These are phyloP conservation scores for Balearica regulorum DNA, from an alignment of 2,797 vertebrate genomes.

Conservation along the genomic window DNA sequence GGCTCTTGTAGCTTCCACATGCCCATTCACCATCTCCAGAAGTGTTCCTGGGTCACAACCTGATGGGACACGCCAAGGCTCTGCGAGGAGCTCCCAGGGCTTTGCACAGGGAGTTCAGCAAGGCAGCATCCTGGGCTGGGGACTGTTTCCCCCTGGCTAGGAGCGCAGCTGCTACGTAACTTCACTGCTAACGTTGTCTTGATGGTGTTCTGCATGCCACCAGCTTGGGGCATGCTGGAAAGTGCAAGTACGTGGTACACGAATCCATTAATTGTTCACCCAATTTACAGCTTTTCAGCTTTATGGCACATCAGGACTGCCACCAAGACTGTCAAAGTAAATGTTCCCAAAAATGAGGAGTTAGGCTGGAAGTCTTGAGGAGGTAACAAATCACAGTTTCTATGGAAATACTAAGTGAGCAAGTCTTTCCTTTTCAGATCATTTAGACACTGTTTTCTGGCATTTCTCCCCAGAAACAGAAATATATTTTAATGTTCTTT, in stretches of 20 bases:
- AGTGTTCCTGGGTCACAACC: background rate
- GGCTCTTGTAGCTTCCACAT: background rate
- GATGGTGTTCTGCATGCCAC: background rate
- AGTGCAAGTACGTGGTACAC: background rate
- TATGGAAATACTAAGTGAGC: background rate
- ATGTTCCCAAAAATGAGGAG: background rate
- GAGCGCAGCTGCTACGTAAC: background rate
- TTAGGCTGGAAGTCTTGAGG: background rate
- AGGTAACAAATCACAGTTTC: background rate
- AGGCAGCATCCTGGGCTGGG: background rate
- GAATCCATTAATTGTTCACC: background rate
- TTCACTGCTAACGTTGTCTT: accelerated
- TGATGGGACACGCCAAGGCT: accelerated
- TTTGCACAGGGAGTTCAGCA: background rate
- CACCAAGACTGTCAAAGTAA: background rate
- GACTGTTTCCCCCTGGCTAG: too few relatives aligned
- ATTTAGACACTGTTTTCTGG: background rate
- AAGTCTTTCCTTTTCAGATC: background rate
- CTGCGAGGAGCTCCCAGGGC: background rate
- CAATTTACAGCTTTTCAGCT: background rate
- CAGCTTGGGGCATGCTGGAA: background rate
- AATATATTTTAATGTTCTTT: background rate
- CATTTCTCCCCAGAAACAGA: background rate
- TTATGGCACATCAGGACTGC: background rate
- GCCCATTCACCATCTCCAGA: background rate